Evolutionary conservation across 2,797 vertebrate species (phyloP).

Genomic region (Enoplosus armatus): DNA sequence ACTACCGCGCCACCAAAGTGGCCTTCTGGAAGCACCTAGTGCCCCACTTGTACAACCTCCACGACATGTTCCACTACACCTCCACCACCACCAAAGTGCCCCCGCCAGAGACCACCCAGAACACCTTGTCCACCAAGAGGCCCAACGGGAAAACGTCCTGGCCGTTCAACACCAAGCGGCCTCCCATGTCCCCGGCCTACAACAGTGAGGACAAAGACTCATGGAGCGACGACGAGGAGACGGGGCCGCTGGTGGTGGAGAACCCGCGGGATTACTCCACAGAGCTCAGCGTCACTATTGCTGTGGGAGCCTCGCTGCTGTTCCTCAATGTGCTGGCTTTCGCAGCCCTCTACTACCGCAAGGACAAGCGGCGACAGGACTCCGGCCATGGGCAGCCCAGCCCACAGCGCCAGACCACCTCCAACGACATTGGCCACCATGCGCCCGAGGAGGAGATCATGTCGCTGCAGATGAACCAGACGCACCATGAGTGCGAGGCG

Average conservation of each 20-base stretch:
- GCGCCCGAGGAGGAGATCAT: slow-evolving; percentile 95
- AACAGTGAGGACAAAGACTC: slow-evolving; percentile 93
- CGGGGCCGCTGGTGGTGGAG: slow-evolving; percentile 92
- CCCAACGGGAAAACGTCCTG: slow-evolving; percentile 89
- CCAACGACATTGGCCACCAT: slow-evolving; percentile 91
- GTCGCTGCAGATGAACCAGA: slow-evolving; percentile 96
- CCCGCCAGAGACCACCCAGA: slow-evolving; percentile 94
- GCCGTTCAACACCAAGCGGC: slow-evolving; percentile 94
- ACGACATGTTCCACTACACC: slow-evolving; percentile 99
- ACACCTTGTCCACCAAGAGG: slow-evolving; percentile 93
- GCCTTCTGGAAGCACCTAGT: slow-evolving; percentile 99
- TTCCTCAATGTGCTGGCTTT: slow-evolving; percentile 98
- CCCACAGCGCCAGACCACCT: slow-evolving; percentile 87
- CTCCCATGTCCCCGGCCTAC: slow-evolving; percentile 95
- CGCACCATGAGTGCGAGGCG: slow-evolving; percentile 93
- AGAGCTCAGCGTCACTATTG: slow-evolving; percentile 97
- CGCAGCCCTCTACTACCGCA: slow-evolving; percentile 97
- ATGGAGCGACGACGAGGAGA: slow-evolving; percentile 91
- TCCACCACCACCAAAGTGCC: slow-evolving; percentile 98
- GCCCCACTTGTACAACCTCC: slow-evolving; percentile 96
- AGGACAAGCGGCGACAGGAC: slow-evolving; percentile 97
- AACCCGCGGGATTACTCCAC: slow-evolving; percentile 98
- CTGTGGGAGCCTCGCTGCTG: slow-evolving; percentile 95
- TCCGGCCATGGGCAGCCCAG: slow-evolving; percentile 92
- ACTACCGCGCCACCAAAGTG: slow-evolving; percentile 98